A percentile compares a stretch with the other conserved stretches of the same genome.
These are phyloP conservation scores for Marmota flaviventris DNA, from an alignment of 2,113 vertebrate species.

Conservation along the genomic window DNA sequence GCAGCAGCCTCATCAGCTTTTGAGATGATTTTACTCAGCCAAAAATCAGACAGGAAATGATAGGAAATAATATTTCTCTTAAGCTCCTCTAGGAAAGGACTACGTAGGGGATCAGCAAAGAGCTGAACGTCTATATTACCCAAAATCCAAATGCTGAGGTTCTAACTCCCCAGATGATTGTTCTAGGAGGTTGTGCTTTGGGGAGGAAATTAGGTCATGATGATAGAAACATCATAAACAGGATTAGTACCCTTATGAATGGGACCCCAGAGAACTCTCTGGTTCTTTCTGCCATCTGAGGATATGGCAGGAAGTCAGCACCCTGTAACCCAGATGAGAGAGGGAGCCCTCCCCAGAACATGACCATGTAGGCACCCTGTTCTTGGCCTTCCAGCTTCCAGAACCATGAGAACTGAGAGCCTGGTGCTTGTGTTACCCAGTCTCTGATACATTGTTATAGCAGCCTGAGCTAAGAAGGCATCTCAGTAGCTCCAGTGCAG, in stretches of 20 bases:
- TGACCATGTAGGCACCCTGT: too few species aligned
- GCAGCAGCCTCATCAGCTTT: rapidly evolving
- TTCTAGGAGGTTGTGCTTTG: neutral
- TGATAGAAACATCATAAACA: too few species aligned
- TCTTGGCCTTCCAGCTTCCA: neutral
- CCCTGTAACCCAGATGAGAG: neutral
- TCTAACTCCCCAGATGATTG: neutral
- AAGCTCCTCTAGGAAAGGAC: neutral
- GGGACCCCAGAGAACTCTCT: neutral
- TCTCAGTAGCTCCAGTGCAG: neutral
- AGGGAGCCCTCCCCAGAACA: neutral
- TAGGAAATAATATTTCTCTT: neutral
- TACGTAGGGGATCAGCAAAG: neutral
- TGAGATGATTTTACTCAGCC: neutral
- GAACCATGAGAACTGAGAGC: neutral
- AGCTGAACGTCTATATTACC: neutral
- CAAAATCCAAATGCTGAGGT: neutral
- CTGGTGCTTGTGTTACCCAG: neutral
- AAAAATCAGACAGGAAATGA: neutral
- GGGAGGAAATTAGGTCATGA: neutral
- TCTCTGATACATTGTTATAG: neutral
- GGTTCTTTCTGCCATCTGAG: neutral
- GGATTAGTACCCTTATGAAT: neutral
- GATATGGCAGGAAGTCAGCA: neutral
- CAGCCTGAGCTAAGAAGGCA: neutral